Percentiles rank a stretch among this genome's conserved stretches.
Conservation (phyloP, 2,113 vertebrate genomes). For the Ancistrus triradiatus region DNA sequence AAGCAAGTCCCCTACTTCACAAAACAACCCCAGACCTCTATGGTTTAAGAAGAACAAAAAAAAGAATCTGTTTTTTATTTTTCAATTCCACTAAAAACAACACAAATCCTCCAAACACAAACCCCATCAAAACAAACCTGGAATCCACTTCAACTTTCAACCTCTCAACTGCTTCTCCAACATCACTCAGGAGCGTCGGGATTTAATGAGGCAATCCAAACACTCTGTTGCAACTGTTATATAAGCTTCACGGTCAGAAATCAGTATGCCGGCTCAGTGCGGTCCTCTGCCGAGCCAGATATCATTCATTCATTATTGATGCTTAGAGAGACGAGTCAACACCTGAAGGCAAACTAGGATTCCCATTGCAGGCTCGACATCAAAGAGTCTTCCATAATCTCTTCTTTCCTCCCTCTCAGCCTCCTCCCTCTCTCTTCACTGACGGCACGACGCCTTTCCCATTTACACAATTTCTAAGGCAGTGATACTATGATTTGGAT, state of each 20-base stretch:
- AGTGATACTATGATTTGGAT: slow-evolving; percentile 49
- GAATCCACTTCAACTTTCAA: neutral
- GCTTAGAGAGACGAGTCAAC: slow-evolving; percentile 63
- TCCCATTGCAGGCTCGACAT: slow-evolving; percentile 64
- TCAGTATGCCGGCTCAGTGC: slow-evolving; percentile 69
- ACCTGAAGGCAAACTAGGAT: slow-evolving; percentile 65
- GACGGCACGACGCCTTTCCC: slow-evolving; percentile 6
- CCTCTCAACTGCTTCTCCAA: neutral
- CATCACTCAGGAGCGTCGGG: slow-evolving; percentile 31
- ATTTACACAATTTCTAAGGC: slow-evolving; percentile 12
- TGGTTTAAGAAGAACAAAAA: no score
- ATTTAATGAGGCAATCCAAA: slow-evolving; percentile 56
- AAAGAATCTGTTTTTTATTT: no score
- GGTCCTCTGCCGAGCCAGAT: slow-evolving; percentile 68
- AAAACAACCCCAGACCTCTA: no score
- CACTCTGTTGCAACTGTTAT: slow-evolving; percentile 63
- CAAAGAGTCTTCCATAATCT: slow-evolving; percentile 68
- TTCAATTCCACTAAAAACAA: no score
- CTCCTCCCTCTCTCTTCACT: slow-evolving; percentile 15
- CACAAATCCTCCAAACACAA: neutral
- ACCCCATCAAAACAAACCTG: neutral
- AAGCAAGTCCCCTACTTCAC: no score
- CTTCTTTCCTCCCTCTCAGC: slow-evolving; percentile 56
- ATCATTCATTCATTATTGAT: slow-evolving; percentile 78
- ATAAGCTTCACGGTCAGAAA: slow-evolving; percentile 59